Conservation (phyloP, 2,888 invertebrate genomes). For the Junonia oenone region DNA sequence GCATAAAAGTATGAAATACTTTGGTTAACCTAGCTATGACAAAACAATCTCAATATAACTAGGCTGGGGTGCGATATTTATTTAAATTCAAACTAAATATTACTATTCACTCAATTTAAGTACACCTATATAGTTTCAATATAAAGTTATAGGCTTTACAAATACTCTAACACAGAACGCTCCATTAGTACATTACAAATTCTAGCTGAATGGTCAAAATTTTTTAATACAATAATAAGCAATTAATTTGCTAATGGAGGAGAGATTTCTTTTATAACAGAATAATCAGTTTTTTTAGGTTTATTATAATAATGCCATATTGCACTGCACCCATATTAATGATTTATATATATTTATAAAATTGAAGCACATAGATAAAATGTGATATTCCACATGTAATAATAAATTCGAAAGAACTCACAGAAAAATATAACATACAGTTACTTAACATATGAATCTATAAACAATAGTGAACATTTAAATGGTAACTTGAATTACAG, state of each 20-base stretch:
- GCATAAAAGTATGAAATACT: conserved; percentile 55
- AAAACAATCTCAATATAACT: conserved; percentile 55
- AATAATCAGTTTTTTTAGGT: conserved; percentile 5
- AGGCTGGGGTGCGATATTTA: conserved; percentile 56
- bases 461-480: conserved; percentile 31
- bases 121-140: conserved; percentile 50
- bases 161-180: conserved; percentile 40
- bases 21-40: conserved; percentile 47
- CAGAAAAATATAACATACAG: conserved; percentile 6
- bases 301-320: conserved; percentile 41
- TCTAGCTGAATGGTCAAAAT: conserved; percentile 54
- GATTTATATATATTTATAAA: conserved; percentile 36
- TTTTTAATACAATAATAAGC: conserved; percentile 17
- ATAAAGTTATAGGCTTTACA: conserved; percentile 42
- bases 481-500: conserved; percentile 38
- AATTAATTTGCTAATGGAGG: conserved; percentile 9
- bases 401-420: conserved; percentile 4
- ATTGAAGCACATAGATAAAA: conserved; percentile 35
- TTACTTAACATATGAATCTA: conserved; percentile 8
- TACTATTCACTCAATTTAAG: conserved; percentile 45
- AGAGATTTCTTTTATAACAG: conserved; percentile 8
- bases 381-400: conserved; percentile 16
- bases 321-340: conserved; percentile 59
- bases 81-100: conserved; percentile 49
- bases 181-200: conserved; percentile 39